These are phyloP conservation scores for Megalops atlanticus DNA, from an alignment of 2,113 vertebrate genomes.

Conservation along the genomic window DNA sequence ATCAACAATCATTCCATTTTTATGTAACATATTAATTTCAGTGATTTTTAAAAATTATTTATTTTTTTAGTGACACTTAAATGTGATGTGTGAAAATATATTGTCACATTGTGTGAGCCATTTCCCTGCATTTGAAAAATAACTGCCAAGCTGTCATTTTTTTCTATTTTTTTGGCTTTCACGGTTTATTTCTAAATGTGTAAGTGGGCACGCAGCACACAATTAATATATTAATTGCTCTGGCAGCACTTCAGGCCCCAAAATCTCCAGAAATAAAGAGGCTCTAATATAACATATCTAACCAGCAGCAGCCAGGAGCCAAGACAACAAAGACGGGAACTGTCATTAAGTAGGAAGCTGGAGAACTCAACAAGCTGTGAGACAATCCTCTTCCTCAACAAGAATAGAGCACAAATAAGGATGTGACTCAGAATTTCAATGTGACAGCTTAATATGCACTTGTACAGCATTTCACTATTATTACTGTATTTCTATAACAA, in stretches of 20 bases:
- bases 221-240: conserved; percentile 3
- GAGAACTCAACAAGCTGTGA: not conserved
- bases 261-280: not conserved
- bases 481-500: not conserved
- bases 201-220: not conserved
- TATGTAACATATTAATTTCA: not conserved
- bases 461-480: not conserved
- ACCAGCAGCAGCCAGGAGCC: not conserved
- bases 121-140: conserved; percentile 3
- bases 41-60: too few relatives aligned
- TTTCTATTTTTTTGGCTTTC: not conserved
- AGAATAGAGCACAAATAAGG: not conserved
- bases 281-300: not conserved
- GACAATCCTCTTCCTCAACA: not conserved
- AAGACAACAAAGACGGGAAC: not conserved
- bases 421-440: not conserved
- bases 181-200: conserved; percentile 6
- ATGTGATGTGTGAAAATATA: conserved; percentile 8
- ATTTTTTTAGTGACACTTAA: not conserved
- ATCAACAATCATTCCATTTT: not conserved
- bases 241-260: conserved; percentile 3
- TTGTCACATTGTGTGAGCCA: conserved; percentile 1
- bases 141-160: conserved; percentile 6
- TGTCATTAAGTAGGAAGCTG: not conserved
- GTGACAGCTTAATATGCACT: not conserved